Percentiles rank a stretch among this genome's conserved stretches.
Conservation (phyloP, 1,140 invertebrate genomes). For the Papilio xuthus region DNA sequence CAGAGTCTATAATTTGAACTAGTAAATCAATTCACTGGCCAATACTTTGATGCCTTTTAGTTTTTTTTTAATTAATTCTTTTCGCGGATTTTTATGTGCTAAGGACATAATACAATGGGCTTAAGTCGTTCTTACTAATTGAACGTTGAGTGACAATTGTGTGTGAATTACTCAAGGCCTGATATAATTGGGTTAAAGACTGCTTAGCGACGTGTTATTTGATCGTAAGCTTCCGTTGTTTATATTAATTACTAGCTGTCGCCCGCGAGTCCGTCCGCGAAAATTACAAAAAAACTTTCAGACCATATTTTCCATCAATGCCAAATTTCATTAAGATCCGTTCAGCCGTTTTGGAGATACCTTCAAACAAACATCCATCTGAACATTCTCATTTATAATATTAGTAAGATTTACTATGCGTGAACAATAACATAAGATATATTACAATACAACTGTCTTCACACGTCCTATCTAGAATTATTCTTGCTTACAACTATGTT, state of each 20-base stretch:
- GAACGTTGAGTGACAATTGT: slow-evolving; percentile 23
- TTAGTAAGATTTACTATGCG: not conserved
- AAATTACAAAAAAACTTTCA: too few relatives aligned
- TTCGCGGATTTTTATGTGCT: slow-evolving; percentile 29
- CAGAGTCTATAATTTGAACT: not conserved
- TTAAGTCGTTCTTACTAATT: slow-evolving; percentile 26
- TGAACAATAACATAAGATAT: not conserved
- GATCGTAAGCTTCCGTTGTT: not conserved
- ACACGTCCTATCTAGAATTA: too few relatives aligned
- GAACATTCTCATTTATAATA: too few relatives aligned
- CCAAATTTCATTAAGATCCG: too few relatives aligned
- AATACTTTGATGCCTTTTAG: not conserved
- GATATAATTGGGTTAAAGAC: slow-evolving; percentile 32
- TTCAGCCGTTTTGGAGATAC: too few relatives aligned
- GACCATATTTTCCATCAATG: too few relatives aligned
- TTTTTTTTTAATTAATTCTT: slow-evolving; percentile 14
- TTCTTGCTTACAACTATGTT: too few relatives aligned
- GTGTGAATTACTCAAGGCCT: slow-evolving; percentile 28
- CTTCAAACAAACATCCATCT: too few relatives aligned
- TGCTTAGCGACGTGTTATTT: not conserved
- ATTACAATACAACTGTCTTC: not conserved
- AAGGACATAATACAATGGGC: slow-evolving; percentile 27
- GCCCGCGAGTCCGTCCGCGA: too few relatives aligned
- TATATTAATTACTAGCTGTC: not conserved
- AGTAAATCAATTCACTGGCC: not conserved